Evolutionary conservation across 1,140 invertebrate species (phyloP).

Genomic region (Sitophilus oryzae): DNA sequence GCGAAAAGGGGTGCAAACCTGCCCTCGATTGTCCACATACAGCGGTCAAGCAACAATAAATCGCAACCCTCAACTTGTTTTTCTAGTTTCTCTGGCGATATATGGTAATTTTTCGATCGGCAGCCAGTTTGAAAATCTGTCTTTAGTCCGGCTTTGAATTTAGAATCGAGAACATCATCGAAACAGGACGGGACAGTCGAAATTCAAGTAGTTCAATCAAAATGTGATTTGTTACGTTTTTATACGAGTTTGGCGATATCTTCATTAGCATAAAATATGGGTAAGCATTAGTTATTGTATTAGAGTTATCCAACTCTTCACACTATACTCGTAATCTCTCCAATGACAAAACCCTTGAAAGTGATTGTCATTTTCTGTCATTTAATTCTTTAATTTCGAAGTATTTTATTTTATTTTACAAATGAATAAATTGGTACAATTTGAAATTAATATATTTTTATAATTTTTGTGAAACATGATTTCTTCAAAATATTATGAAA

Average conservation of each 20-base stretch:
- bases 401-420: too few species aligned
- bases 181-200: neutral
- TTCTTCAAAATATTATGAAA: too few species aligned
- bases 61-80: slow-evolving; percentile 11
- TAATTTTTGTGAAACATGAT: too few species aligned
- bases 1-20: neutral
- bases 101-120: slow-evolving; percentile 16
- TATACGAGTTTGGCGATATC: too few species aligned
- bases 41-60: slow-evolving; percentile 15
- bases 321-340: too few species aligned
- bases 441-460: too few species aligned
- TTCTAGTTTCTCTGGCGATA: slow-evolving; percentile 14
- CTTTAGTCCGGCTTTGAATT: slow-evolving; percentile 19
- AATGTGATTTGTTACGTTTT: neutral
- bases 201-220: neutral
- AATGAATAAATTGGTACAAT: too few species aligned
- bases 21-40: neutral
- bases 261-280: neutral
- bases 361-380: too few species aligned
- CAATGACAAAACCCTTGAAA: too few species aligned
- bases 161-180: slow-evolving; percentile 9
- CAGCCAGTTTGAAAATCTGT: neutral
- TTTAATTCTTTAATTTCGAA: too few species aligned
- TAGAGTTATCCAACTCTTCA: too few species aligned
- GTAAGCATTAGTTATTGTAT: neutral